Evolutionary conservation across 2,797 vertebrate genomes (phyloP), one percentile per base, ranked within the genome.

Genomic region (Hemibagrus guttatus): DNA sequence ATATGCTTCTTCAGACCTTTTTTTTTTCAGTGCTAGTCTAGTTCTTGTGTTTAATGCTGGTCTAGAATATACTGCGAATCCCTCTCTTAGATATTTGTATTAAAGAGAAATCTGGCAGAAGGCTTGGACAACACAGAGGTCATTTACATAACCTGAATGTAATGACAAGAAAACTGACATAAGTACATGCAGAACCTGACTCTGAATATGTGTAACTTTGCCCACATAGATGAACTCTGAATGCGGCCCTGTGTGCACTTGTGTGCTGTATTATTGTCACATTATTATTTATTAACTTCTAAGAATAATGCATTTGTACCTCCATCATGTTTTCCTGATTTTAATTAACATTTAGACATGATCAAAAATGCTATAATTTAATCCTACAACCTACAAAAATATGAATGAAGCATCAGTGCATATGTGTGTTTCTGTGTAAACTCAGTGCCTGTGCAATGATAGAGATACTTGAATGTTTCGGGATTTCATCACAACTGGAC

Each of bases 381-480:
- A 61, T 19, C 86, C 69, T 42, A n/a, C 13, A 54, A 76, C 19
- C 19, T 52, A 66, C 52, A 46, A 52, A 71, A 61, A 11, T 58
- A 68, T 46, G 75, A 81, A 81, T 31, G 8, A 81, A 42, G 23
- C 66, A 66, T 35, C 49, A 31, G 46, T 81, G 83, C 64, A 11
- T 74, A 79, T 88, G 76, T 88, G 80, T 87, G 59, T 90, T 58
- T 87, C 85, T 87, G 85, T 89, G 85, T 88, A 85, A 89, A 93
- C 93, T 92, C 89, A 86, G 91, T 92, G 93, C 92, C 93, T 93
- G 93, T 95, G 93, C 92, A 94, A 94, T 93, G 94, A 93, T 91
- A 90, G 90, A 93, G 91, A 90, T 91, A 93, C 93, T 94, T 95
- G 94, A 96, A 95, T 95, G 94, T 95, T 91, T 89, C 89, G 54